Evolutionary conservation across 2,113 vertebrate species (phyloP).

Genomic region (zebrafish (Danio rerio)): DNA sequence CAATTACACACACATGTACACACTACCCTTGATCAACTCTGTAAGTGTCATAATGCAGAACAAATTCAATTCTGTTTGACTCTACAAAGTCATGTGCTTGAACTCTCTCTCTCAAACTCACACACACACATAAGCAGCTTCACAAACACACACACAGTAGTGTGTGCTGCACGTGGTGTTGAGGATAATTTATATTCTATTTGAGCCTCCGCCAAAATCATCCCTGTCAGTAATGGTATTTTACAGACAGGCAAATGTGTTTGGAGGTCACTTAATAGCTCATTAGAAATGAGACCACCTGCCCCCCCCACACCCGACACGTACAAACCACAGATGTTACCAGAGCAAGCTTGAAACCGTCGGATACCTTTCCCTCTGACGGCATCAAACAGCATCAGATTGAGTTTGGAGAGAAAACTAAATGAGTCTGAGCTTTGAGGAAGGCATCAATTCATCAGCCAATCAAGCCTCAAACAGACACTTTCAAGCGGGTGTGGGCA

Average conservation of each 20-base stretch:
- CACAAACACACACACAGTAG: not conserved
- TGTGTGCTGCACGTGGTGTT: not conserved
- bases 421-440: not conserved
- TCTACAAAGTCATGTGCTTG: conserved; percentile 18
- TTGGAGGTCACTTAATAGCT: conserved; percentile 29
- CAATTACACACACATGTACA: not conserved
- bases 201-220: conserved; percentile 22
- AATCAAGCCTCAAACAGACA: conserved; percentile 16
- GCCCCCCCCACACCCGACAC: not conserved
- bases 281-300: conserved; percentile 20
- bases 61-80: conserved; percentile 20
- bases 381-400: conserved; percentile 15
- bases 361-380: not conserved
- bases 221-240: conserved; percentile 27
- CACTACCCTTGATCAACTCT: not conserved
- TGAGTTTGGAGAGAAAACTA: conserved; percentile 14
- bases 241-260: conserved; percentile 27
- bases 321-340: conserved; percentile 12
- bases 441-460: conserved; percentile 25
- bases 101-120: conserved; percentile 3
- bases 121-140: not conserved
- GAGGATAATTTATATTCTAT: conserved; percentile 24
- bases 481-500: not conserved
- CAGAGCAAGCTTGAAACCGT: conserved; percentile 5
- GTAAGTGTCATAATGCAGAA: not conserved